Evolutionary conservation across 1,140 invertebrate species (phyloP), one percentile per base, ranked within the genome.

Genomic region (Glossosoma conforme): DNA sequence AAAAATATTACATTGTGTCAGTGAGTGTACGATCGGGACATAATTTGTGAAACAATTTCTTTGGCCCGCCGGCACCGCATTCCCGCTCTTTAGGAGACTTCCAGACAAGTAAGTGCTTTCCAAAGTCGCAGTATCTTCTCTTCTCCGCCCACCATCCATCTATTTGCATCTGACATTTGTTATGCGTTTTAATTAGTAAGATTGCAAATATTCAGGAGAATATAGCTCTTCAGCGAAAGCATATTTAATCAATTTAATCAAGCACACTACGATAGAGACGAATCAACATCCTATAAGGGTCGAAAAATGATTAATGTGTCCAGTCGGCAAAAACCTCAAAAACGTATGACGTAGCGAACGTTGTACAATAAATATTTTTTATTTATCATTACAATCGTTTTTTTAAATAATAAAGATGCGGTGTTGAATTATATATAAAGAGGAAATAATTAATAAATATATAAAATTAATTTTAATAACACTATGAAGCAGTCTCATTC

Each of bases 91-190:
- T 9, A 33, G 38, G 25, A 49, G 46, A 11, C 38, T 20, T 13
- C 13, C 11, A 24, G 35, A 22, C 18, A 50, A 35, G 48, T 50
- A 18, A 50, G 48, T 50, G 24, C 36, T 13, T 43, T 50, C 28
- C n/a, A 19, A 38, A 22, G 40, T 43, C 40, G 48, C 36, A 43
- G 13, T 43, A 43, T 11, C 36, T 20, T 22, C 21, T 36, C 28
- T 43, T 50, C 13, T 50, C 40, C 48, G 48, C 48, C 48, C 48
- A 50, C 48, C 30, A 44, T 38, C 42, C 48, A 25, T 50, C 48
- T 50, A 50, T 50, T 50, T 50, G 48, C 48, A 50, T 38, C 48
- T 50, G 48, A 50, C 44, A 50, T 43, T 50, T 50, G 40, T 50
- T 32, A 50, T 50, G 40, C 36, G 37, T 43, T 50, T 50, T 50